phyloP scores from a whole-genome alignment of 2,113 vertebrate species.

The Hymenochirus boettgeri region DNA sequence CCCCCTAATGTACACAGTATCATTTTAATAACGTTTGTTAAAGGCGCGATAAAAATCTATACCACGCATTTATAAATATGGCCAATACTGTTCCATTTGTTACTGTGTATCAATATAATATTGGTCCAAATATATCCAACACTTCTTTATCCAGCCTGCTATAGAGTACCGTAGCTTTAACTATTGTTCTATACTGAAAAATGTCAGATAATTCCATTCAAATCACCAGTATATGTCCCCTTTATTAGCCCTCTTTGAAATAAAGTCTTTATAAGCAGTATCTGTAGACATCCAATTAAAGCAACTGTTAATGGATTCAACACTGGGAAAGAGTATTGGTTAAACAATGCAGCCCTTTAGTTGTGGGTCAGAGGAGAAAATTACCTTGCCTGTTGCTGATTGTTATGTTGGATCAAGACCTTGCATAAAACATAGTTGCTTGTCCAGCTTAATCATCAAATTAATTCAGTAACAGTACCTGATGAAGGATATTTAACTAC shows the following conservation, averaged over 20 bases:
- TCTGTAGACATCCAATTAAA: constrained; percentile 33
- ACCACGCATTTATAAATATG: no score
- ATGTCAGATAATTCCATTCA: constrained; percentile 16
- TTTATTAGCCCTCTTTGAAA: constrained; percentile 17
- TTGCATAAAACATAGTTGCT: constrained; percentile 8
- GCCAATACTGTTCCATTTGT: no score
- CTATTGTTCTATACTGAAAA: constrained; percentile 1
- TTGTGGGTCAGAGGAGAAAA: constrained; percentile 33
- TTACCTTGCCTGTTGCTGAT: constrained; percentile 27
- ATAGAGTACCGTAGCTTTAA: background rate
- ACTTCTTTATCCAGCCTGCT: background rate
- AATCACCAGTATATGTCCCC: constrained; percentile 8
- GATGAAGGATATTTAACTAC: background rate
- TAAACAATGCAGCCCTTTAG: constrained; percentile 36
- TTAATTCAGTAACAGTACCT: background rate
- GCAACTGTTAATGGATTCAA: constrained; percentile 30
- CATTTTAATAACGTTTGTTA: no score
- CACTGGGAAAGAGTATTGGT: constrained; percentile 8
- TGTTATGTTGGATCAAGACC: constrained; percentile 28
- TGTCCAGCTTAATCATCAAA: constrained; percentile 28
- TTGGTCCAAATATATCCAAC: no score
- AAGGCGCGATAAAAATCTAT: no score
- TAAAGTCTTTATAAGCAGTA: constrained; percentile 35
- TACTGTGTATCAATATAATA: no score
- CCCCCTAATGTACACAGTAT: no score